Conservation (phyloP, 1,140 invertebrate genomes). For the Idris sp. region DNA sequence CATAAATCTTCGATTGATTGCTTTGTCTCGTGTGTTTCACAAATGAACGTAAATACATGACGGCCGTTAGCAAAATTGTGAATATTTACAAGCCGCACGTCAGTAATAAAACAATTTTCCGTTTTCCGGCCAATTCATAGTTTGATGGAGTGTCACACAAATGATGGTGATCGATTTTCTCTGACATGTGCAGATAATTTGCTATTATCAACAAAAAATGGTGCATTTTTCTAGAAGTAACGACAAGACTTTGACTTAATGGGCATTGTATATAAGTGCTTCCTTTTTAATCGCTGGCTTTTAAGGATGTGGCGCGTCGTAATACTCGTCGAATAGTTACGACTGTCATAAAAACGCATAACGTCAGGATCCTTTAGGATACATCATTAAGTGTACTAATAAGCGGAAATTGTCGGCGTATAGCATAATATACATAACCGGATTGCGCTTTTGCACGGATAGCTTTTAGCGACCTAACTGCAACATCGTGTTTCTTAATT, state of each 20-base stretch:
- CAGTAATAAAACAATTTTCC: conserved; percentile 26
- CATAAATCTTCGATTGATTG: conserved; percentile 44
- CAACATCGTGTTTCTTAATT: conserved; percentile 73
- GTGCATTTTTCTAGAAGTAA: conserved; percentile 43
- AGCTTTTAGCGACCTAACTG: conserved; percentile 52
- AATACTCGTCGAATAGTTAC: conserved; percentile 50
- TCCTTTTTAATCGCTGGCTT: conserved; percentile 59
- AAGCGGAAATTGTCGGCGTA: conserved; percentile 60
- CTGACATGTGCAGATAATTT: conserved; percentile 40
- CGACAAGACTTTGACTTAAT: conserved; percentile 49
- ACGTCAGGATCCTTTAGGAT: conserved; percentile 49
- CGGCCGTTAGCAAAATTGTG: conserved; percentile 9
- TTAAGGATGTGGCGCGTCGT: conserved; percentile 35
- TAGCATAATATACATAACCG: conserved; percentile 44
- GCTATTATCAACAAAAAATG: conserved; percentile 34
- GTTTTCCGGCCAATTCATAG: conserved; percentile 22
- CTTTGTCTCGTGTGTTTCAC: conserved; percentile 35
- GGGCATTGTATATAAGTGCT: conserved; percentile 36
- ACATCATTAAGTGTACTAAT: conserved; percentile 62
- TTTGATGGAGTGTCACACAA: conserved; percentile 15
- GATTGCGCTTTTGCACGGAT: conserved; percentile 40
- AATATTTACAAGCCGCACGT: conserved; percentile 41
- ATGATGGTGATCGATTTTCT: conserved; percentile 44
- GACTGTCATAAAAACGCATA: conserved; percentile 44
- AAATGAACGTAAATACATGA: conserved; percentile 40